phyloP scores from a whole-genome alignment of 1,140 invertebrate genomes.

The Zaprionus ornatus region DNA sequence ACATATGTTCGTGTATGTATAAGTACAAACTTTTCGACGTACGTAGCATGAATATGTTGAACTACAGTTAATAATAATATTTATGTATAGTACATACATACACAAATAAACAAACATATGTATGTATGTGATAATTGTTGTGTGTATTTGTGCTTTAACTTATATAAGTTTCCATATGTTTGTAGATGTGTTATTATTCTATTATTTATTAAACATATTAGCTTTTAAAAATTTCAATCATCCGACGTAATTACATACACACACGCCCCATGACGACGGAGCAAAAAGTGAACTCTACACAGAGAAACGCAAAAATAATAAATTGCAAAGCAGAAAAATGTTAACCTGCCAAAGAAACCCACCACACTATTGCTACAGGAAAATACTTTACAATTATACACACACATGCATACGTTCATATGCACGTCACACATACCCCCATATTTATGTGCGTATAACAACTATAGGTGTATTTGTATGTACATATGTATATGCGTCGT shows the following conservation, averaged over 20 bases:
- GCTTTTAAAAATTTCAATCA: slow-evolving; percentile 4
- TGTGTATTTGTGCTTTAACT: background rate
- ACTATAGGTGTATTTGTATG: background rate
- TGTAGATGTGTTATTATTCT: background rate
- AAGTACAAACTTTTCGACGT: background rate
- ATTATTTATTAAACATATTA: background rate
- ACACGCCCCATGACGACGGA: slow-evolving; percentile 10
- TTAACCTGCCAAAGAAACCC: slow-evolving; percentile 60
- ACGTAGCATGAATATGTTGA: background rate
- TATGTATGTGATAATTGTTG: background rate
- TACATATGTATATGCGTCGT: background rate
- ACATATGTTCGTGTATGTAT: too few relatives aligned
- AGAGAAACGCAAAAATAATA: slow-evolving; percentile 32
- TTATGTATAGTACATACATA: background rate
- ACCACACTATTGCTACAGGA: slow-evolving; percentile 43
- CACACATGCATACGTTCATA: slow-evolving; percentile 33
- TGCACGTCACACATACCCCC: slow-evolving; percentile 9
- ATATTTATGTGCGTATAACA: background rate
- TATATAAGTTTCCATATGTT: background rate
- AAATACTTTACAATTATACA: slow-evolving; percentile 47
- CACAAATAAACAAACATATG: background rate
- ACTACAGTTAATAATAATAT: background rate
- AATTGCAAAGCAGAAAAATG: slow-evolving; percentile 55
- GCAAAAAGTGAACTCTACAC: slow-evolving; percentile 3
- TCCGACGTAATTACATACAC: slow-evolving; percentile 13